Conservation (phyloP, 2,888 invertebrate genomes). For the Tachina lurida region DNA sequence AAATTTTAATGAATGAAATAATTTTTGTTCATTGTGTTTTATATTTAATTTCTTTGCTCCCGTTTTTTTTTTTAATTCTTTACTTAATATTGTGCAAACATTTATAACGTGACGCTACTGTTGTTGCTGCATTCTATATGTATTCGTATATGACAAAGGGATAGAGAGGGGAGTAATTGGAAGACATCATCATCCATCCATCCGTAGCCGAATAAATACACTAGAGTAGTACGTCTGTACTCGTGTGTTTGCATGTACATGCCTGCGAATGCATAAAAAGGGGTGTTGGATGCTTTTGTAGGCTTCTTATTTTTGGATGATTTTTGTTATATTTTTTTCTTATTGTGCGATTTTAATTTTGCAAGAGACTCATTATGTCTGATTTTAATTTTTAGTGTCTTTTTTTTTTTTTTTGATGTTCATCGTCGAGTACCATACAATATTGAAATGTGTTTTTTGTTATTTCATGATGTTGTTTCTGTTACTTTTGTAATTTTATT, state of each 20-base stretch:
- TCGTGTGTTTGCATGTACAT: background rate
- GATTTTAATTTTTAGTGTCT: slow-evolving; percentile 63
- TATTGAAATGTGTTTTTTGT: slow-evolving; percentile 56
- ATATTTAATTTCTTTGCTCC: slow-evolving; percentile 60
- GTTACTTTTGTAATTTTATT: slow-evolving; percentile 35
- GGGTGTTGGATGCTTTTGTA: slow-evolving; percentile 55
- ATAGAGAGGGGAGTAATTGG: slow-evolving; percentile 28
- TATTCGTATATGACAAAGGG: background rate
- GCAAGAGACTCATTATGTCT: slow-evolving; percentile 72
- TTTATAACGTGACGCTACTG: slow-evolving; percentile 61
- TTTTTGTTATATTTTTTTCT: slow-evolving; percentile 35
- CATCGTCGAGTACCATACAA: slow-evolving; percentile 52
- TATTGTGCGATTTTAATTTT: slow-evolving; percentile 68
- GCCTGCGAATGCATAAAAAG: slow-evolving; percentile 18
- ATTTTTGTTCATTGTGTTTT: slow-evolving; percentile 64
- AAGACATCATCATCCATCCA: slow-evolving; percentile 65
- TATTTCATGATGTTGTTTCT: slow-evolving; percentile 27
- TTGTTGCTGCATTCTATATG: slow-evolving; percentile 14
- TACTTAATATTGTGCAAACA: slow-evolving; percentile 57
- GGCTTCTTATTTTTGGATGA: slow-evolving; percentile 59
- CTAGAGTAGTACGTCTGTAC: background rate
- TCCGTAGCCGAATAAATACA: slow-evolving; percentile 32
- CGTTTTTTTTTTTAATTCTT: slow-evolving; percentile 28
- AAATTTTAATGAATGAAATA: slow-evolving; percentile 75
- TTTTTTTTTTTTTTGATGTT: slow-evolving; percentile 61